Evolutionary conservation across 1,140 invertebrate species (phyloP), one percentile per base, ranked within the genome.

Genomic region (Myzus persicae): DNA sequence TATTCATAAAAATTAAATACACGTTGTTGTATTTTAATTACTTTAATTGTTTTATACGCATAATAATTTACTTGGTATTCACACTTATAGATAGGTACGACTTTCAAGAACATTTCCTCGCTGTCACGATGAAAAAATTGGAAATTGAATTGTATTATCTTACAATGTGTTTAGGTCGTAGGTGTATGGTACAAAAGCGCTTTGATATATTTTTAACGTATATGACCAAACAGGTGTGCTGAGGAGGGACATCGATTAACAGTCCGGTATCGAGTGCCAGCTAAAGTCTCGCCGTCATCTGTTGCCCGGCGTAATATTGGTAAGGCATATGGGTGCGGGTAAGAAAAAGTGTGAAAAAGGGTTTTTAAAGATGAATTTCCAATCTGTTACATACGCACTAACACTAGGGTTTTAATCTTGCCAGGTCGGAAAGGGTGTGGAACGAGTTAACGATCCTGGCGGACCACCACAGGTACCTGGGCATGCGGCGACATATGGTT

Each of bases 391-490:
- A 38, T 42, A 42, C 51, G n/a, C n/a, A 40, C 46, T 1, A 40
- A 48, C 46, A 46, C n/a, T 8, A 84, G 44, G 76, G 91, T 84
- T 92, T 91, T 46, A 81, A 44, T 48, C 67, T 81, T 48, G 20
- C 76, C 91, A 40, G 81, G 81, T 51, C 81, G 46, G 48, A 84
- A 93, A 85, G 91, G 91, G 76, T 93, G 81, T 48, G 26, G 76
- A 93, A 93, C 46, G 91, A 93, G 91, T 93, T 93, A 93, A 93
- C 67, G 91, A 93, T 93, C 67, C 81, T 48, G 42, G 67, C 67
- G 44, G 67, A 92, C 90, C 90, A 92, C 90, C 90, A 85, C 91
- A 93, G 91, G 81, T 93, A 93, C 46, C 76, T 93, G 91, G 38
- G 40, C n/a, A 76, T 76, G 36, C 44, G 46, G 81, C 91, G 76